Base-by-base conservation (phyloP, 2,888 invertebrate genomes). In the Arrhopalites spinosus region DNA sequence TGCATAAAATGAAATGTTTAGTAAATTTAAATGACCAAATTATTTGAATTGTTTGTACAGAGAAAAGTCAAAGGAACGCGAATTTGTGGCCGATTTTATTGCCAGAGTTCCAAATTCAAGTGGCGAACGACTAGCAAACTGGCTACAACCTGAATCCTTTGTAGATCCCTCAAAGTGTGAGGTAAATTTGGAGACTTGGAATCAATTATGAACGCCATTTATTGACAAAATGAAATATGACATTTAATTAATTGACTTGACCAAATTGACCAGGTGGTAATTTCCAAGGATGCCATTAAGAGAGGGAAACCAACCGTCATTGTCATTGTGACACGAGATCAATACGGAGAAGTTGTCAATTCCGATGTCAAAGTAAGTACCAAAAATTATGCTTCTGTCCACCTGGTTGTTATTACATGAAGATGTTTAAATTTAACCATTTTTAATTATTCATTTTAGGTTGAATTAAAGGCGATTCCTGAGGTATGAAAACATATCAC, bases 21-120 rank as follows among this genome's bases (percentile, higher is more conserved):
- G n/a, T n/a, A n/a, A n/a, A n/a, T n/a, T n/a, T n/a, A n/a, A n/a
- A n/a, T n/a, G n/a, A n/a, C n/a, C n/a, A n/a, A n/a, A n/a, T n/a
- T n/a, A n/a, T n/a, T n/a, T n/a, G n/a, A n/a, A n/a, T 56, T 67
- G 30, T 75, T 20, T 64, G 76, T 79, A 23, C 80, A 86, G 86
- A 81, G 86, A 86, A 81, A 92, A 93, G 84, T 95, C 95, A 30
- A 95, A 95, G 85, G 96, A 97, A 85, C 90, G 95, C 7, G 91
- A 95, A 79, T 98, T 98, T 86, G 89, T 98, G 72, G 90, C 93
- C 76, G 97, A 98, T 85, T 94, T 98, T 85, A 95, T 98, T 69
- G 89, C 91, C 45, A 94, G 95, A 75, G 91, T 91, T 0, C 90
- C 93, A 25, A 93, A 93, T 13, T 94, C 95, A 1, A 91, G 91